Percentiles rank a stretch among this genome's conserved stretches.
Conservation (phyloP, 2,113 vertebrate species). For the Haemorhous mexicanus region DNA sequence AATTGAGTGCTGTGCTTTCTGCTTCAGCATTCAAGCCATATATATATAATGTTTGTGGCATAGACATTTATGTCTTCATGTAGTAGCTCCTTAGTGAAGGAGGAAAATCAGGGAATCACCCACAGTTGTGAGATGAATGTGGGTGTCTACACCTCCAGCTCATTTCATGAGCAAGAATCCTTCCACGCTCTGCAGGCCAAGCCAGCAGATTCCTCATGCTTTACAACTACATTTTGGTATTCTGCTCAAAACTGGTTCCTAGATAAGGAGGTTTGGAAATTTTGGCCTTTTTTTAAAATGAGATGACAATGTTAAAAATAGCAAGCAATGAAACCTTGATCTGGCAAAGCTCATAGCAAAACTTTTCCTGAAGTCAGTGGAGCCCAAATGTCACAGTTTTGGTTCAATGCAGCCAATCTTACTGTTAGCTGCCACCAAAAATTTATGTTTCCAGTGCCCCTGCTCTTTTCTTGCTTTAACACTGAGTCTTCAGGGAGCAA, state of each 20-base stretch:
- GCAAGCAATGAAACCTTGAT: neutral
- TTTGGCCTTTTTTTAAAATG: neutral
- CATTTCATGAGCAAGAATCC: neutral
- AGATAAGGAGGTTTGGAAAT: neutral
- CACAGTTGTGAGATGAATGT: neutral
- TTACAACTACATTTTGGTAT: neutral
- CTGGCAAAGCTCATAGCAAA: neutral
- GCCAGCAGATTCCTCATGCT: neutral
- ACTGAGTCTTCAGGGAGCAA: neutral
- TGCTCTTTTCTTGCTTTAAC: neutral
- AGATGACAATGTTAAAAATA: neutral
- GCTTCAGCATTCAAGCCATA: neutral
- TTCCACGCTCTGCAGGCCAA: neutral
- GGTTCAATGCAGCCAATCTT: neutral
- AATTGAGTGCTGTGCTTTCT: neutral
- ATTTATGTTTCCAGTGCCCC: neutral
- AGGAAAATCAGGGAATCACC: conserved; percentile 8
- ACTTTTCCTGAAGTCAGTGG: neutral
- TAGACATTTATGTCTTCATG: neutral
- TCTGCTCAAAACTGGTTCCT: neutral
- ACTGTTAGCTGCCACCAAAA: neutral
- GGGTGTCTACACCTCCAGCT: neutral
- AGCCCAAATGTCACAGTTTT: neutral
- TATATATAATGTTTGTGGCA: neutral
- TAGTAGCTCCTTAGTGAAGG: neutral